These are phyloP conservation scores for Cecropterus lyciades DNA, from an alignment of 1,140 invertebrate species.

Conservation along the genomic window DNA sequence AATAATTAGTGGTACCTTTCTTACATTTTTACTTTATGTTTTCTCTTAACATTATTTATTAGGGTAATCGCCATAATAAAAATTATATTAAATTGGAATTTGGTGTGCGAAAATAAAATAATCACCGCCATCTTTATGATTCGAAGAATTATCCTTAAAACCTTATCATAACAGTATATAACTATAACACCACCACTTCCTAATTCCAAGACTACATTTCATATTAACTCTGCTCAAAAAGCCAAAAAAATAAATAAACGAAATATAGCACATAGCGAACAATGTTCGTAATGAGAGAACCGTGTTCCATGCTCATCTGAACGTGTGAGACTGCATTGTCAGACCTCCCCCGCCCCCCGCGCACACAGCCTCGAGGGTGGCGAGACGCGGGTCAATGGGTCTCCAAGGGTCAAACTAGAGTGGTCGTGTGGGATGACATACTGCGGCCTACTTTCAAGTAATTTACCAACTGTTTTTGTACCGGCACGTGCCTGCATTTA, in stretches of 20 bases:
- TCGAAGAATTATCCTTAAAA: no score
- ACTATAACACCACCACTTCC: no score
- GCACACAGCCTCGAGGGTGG: slow-evolving; percentile 8
- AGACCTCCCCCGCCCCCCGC: slow-evolving; percentile 43
- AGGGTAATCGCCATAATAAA: no score
- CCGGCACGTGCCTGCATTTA: slow-evolving; percentile 44
- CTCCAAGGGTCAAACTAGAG: slow-evolving; percentile 37
- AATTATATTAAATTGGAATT: no score
- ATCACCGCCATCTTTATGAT: no score
- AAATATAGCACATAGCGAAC: slow-evolving; percentile 31
- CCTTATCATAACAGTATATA: no score
- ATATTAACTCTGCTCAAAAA: slow-evolving; percentile 5
- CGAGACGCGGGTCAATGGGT: slow-evolving; percentile 48
- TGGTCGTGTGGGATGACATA: slow-evolving; percentile 44
- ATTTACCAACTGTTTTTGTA: slow-evolving; percentile 53
- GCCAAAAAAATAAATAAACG: slow-evolving; percentile 17
- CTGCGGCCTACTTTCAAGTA: slow-evolving; percentile 53
- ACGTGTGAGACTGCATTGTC: slow-evolving; percentile 36
- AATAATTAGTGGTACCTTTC: no score
- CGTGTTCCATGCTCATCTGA: slow-evolving; percentile 46
- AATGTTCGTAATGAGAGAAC: slow-evolving; percentile 51
- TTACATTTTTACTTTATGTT: no score
- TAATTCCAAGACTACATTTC: not conserved
- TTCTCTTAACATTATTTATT: no score
- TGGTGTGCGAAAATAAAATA: no score